These are phyloP conservation scores for Apeltes quadracus DNA, from an alignment of 2,113 vertebrate species.

Conservation along the genomic window DNA sequence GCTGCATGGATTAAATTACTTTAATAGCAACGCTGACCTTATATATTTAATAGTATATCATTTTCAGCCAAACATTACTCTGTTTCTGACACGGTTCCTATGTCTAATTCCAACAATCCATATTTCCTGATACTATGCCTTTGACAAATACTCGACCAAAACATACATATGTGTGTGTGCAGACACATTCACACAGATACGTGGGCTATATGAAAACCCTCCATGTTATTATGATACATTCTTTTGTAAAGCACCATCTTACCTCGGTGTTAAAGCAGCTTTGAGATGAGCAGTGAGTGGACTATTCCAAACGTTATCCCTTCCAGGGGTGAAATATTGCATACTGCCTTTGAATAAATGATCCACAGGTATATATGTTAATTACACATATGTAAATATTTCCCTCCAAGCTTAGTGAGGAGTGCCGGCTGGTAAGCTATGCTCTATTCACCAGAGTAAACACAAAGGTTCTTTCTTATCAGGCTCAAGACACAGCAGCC, in stretches of 20 bases:
- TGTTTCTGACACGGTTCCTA: slow-evolving; percentile 2
- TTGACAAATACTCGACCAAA: neutral
- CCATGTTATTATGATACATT: neutral
- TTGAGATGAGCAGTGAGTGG: neutral
- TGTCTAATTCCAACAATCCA: slow-evolving; percentile 1
- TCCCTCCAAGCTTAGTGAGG: slow-evolving; percentile 24
- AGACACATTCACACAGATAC: neutral
- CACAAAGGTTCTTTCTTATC: slow-evolving; percentile 59
- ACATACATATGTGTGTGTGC: neutral
- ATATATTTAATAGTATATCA: neutral
- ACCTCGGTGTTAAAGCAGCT: neutral
- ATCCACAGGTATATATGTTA: slow-evolving; percentile 49
- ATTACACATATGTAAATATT: slow-evolving; percentile 55
- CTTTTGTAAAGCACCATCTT: neutral
- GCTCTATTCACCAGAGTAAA: slow-evolving; percentile 54
- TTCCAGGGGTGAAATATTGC: slow-evolving; percentile 1
- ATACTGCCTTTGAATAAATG: slow-evolving; percentile 32
- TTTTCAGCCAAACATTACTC: slow-evolving; percentile 4
- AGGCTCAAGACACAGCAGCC: slow-evolving; percentile 55
- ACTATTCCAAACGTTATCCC: slow-evolving; percentile 4
- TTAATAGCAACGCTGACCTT: neutral
- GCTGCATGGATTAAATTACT: neutral
- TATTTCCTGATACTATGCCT: neutral
- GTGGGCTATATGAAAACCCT: neutral
- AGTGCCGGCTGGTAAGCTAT: slow-evolving; percentile 21